These are phyloP conservation scores for Ephydatia muelleri DNA, from an alignment of 37 sponge, comb jelly and placozoan genomes.

Conservation along the genomic window DNA sequence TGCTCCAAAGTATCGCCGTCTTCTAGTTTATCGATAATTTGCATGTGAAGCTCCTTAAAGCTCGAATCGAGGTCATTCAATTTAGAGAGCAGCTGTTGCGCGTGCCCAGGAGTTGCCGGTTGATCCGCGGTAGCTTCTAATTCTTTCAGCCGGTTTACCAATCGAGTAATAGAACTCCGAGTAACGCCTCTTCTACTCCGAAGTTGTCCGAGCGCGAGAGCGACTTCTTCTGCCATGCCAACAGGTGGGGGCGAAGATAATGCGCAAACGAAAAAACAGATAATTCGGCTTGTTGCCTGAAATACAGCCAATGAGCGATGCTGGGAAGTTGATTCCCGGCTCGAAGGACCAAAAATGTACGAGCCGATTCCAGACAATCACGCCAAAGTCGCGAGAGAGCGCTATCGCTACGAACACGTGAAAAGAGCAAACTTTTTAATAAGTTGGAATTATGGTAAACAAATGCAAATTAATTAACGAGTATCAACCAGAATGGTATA, in stretches of 20 bases:
- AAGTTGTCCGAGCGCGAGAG: too few relatives aligned
- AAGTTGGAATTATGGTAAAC: too few relatives aligned
- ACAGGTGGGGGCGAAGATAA: too few relatives aligned
- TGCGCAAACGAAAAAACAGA: too few relatives aligned
- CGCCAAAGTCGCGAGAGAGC: too few relatives aligned
- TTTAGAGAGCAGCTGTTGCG: constrained; percentile 23
- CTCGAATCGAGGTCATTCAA: constrained; percentile 20
- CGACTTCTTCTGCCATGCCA: not conserved
- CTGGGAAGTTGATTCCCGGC: constrained; percentile 8
- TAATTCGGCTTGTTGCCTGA: not conserved
- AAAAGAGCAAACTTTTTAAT: too few relatives aligned
- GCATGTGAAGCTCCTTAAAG: constrained; percentile 31
- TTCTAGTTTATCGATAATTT: constrained; percentile 32
- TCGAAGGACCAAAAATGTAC: constrained; percentile 28
- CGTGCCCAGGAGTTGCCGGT: constrained; percentile 18
- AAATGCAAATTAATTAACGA: too few relatives aligned
- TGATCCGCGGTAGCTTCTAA: not conserved
- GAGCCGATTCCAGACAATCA: too few relatives aligned
- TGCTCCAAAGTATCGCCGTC: not conserved
- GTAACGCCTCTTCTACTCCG: constrained; percentile 3
- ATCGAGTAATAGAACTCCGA: constrained; percentile 5
- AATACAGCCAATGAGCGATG: not conserved
- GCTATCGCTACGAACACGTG: too few relatives aligned
- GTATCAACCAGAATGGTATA: too few relatives aligned
- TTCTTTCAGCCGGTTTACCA: not conserved